These are phyloP conservation scores for Drosophila buzzatii DNA, from an alignment of 2,888 invertebrate species.

Conservation along the genomic window DNA sequence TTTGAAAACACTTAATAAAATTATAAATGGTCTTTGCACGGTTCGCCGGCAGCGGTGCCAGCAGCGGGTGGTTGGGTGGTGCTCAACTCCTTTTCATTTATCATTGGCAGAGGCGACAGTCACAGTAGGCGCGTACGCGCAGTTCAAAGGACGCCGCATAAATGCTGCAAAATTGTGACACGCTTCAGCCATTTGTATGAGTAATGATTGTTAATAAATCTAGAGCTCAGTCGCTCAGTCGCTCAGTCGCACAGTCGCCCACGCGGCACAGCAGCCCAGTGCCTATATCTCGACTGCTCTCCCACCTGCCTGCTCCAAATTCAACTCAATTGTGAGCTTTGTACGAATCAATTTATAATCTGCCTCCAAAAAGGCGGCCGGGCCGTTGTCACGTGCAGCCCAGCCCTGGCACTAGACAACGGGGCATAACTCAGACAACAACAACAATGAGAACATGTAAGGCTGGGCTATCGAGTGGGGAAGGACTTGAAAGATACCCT, in stretches of 20 bases:
- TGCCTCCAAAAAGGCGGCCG: slow-evolving; percentile 46
- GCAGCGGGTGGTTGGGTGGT: not conserved
- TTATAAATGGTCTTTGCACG: slow-evolving; percentile 80
- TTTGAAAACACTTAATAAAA: slow-evolving; percentile 82
- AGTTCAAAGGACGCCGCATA: slow-evolving; percentile 75
- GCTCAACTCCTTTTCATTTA: slow-evolving; percentile 75
- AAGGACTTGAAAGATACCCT: not conserved
- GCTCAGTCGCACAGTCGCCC: not conserved
- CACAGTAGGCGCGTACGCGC: slow-evolving; percentile 46
- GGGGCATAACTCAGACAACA: slow-evolving; percentile 29
- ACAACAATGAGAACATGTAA: slow-evolving; percentile 21
- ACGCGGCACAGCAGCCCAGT: not conserved
- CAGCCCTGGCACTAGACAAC: slow-evolving; percentile 52
- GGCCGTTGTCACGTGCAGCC: slow-evolving; percentile 70
- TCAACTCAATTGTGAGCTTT: slow-evolving; percentile 78
- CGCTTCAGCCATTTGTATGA: slow-evolving; percentile 83
- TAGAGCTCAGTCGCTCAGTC: slow-evolving; percentile 19
- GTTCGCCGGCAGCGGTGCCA: slow-evolving; percentile 39
- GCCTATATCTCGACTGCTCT: slow-evolving; percentile 17
- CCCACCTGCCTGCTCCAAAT: slow-evolving; percentile 61
- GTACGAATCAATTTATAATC: slow-evolving; percentile 82
- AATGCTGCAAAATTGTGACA: slow-evolving; percentile 80
- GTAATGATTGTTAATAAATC: slow-evolving; percentile 82
- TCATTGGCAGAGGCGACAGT: slow-evolving; percentile 57
- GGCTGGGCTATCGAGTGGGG: not conserved